Evolutionary conservation across 2,888 invertebrate genomes (phyloP), one percentile per base, ranked within the genome.

Genomic region (Drosophila lacicola): DNA sequence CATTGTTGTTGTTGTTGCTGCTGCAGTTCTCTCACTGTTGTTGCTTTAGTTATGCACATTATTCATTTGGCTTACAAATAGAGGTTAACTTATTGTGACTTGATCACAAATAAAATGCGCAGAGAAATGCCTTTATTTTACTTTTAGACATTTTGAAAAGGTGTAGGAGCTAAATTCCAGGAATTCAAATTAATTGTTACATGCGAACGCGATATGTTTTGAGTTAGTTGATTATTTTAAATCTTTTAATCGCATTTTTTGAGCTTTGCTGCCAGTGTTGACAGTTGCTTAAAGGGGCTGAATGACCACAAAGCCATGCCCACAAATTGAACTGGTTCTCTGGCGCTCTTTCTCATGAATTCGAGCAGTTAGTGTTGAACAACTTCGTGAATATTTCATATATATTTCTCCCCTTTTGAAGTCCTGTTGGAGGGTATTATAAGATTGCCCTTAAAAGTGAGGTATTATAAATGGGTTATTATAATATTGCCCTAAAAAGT

Each of bases 61-160:
- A 81, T 74, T 82, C 79, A 86, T 74, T 83, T 83, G 81, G 77
- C 79, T 81, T 87, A 87, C 83, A 87, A 87, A 86, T 80, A 70
- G 83, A 80, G 84, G 82, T 84, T 83, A 83, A 83, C 73, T 84
- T 82, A 84, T 74, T 71, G 70, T 65, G 66, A 70, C 71, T 74
- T 66, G 73, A 78, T 82, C 53, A 61, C 29, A 29, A 29, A 29
- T 29, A 2, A 55, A 58, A 54, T 55, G 47, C 58, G 47, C 50
- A 70, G 53, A 61, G 70, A 66, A 76, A 69, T 75, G 77, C 41
- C 42, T 42, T 13, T 29, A 8, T n/a, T 44, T 39, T 37, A 8
- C 11, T 44, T 34, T 37, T 6, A 39, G 56, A 21, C 10, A 45
- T 57, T 46, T 3, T 11, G 36, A 25, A 53, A 60, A 45, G 37